Evolutionary conservation across 2,888 invertebrate genomes (phyloP).

Genomic region (Conistra vaccinii): DNA sequence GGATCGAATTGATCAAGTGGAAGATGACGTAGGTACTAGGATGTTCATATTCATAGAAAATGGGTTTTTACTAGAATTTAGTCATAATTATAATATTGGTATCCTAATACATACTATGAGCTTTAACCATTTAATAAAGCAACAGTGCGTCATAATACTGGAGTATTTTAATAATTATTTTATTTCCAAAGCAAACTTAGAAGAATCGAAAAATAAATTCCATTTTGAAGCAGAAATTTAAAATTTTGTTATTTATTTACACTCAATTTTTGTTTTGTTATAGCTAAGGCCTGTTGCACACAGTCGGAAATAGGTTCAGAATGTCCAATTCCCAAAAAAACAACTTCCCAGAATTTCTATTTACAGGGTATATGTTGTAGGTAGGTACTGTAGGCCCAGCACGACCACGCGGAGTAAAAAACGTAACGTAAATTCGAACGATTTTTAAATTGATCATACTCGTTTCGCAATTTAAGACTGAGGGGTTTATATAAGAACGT

Average conservation of each 20-base stretch:
- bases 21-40: slow-evolving; percentile 22
- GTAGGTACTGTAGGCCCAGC: neutral
- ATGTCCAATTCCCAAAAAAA: neutral
- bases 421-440: neutral
- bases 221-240: neutral
- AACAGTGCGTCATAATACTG: slow-evolving; percentile 10
- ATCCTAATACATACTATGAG: slow-evolving; percentile 28
- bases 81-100: slow-evolving; percentile 13
- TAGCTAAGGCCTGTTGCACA: slow-evolving; percentile 18
- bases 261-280: neutral
- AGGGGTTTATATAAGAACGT: too few species aligned
- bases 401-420: too few species aligned
- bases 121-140: slow-evolving; percentile 18
- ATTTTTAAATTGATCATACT: neutral
- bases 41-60: slow-evolving; percentile 36
- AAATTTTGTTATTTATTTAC: neutral
- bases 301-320: neutral
- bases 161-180: neutral
- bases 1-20: slow-evolving; percentile 30
- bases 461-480: neutral
- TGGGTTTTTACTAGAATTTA: slow-evolving; percentile 35
- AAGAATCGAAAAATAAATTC: slow-evolving; percentile 15
- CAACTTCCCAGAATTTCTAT: too few species aligned
- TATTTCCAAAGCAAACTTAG: slow-evolving; percentile 7
- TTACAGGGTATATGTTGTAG: neutral